phyloP scores from a whole-genome alignment of 2,113 vertebrate species.

The Sapayoa aenigma region DNA sequence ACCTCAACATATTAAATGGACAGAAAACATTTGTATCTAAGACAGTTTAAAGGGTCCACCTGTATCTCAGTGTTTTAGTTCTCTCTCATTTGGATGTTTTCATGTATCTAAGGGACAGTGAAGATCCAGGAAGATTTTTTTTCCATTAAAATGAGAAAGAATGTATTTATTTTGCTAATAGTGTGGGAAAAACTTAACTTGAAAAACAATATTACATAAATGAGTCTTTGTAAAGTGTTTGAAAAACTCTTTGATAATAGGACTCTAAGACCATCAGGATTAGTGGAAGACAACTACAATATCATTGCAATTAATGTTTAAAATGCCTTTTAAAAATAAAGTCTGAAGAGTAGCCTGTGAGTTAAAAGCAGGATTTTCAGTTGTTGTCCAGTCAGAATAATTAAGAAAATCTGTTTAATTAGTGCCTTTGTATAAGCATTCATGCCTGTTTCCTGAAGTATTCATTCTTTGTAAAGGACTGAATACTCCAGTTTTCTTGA shows the following conservation, averaged over 20 bases:
- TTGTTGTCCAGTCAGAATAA: not conserved
- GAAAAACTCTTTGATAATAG: not conserved
- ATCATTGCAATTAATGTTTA: not conserved
- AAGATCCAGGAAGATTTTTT: constrained; percentile 41
- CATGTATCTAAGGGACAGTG: constrained; percentile 47
- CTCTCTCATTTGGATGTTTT: constrained; percentile 50
- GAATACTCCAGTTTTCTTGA: not conserved
- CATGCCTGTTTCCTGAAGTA: not conserved
- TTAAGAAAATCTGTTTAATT: not conserved
- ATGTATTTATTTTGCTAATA: constrained; percentile 47
- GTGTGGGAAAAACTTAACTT: not conserved
- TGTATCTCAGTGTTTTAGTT: constrained; percentile 60
- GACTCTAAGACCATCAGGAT: not conserved
- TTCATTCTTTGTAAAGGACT: not conserved
- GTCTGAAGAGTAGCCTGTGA: not conserved
- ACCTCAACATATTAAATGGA: constrained; percentile 57
- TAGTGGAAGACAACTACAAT: not conserved
- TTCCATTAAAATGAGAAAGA: constrained; percentile 37
- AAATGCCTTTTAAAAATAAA: not conserved
- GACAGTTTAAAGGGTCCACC: constrained; percentile 70
- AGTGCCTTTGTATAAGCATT: not conserved
- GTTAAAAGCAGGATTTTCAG: not conserved
- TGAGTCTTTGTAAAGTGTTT: not conserved
- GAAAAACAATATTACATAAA: not conserved
- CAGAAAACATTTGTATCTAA: constrained; percentile 68